These are phyloP conservation scores for Brachyistius frenatus DNA, from an alignment of 2,113 vertebrate species.

Conservation along the genomic window DNA sequence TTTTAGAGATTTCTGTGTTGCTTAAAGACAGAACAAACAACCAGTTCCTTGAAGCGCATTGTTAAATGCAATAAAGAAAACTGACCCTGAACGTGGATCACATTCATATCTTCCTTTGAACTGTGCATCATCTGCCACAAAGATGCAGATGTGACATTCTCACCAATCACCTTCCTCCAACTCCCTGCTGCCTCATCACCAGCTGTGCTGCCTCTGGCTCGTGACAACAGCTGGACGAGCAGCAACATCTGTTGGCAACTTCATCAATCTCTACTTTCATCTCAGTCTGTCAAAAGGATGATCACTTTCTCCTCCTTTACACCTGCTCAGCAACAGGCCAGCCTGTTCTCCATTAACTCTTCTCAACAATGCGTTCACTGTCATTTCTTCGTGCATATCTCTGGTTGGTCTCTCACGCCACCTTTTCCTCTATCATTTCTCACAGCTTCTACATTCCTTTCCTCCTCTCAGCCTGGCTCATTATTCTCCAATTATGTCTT, in stretches of 20 bases:
- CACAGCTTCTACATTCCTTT: constrained; percentile 4
- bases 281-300: constrained; percentile 44
- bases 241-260: constrained; percentile 63
- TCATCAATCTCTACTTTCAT: constrained; percentile 56
- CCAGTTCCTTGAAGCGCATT: not conserved
- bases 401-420: constrained; percentile 1
- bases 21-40: not conserved
- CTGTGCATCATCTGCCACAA: constrained; percentile 23
- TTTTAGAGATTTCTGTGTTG: not conserved
- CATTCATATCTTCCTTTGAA: constrained; percentile 7
- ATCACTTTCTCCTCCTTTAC: constrained; percentile 49
- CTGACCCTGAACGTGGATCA: not conserved
- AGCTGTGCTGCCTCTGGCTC: constrained; percentile 45
- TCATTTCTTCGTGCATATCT: not conserved
- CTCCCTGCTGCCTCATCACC: constrained; percentile 22
- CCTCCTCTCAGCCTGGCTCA: constrained; percentile 19
- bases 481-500: constrained; percentile 62
- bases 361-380: not conserved
- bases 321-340: constrained; percentile 45
- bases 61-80: constrained; percentile 4
- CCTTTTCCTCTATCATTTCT: not conserved
- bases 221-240: constrained; percentile 62
- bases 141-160: constrained; percentile 35
- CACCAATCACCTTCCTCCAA: constrained; percentile 33
- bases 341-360: constrained; percentile 10